Evolutionary conservation across 2,113 vertebrate species (phyloP).

Genomic region (Chitala chitala): DNA sequence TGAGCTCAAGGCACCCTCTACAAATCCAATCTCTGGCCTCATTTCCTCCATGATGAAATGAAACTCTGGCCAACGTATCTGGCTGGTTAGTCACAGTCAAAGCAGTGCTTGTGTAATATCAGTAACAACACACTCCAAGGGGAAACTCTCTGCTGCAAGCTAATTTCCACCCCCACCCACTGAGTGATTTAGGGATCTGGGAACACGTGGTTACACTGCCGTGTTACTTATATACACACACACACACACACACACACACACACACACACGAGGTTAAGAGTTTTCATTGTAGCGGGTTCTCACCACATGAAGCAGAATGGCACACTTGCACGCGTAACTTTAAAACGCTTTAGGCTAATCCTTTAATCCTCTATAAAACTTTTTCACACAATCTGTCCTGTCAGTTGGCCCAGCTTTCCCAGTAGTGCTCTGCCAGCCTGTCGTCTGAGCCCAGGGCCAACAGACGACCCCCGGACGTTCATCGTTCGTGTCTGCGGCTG

Average conservation of each 20-base stretch:
- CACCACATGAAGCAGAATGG: neutral
- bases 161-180: neutral
- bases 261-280: neutral
- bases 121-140: too few species aligned
- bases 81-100: too few species aligned
- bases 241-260: neutral
- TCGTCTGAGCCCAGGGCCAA: neutral
- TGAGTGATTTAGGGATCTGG: neutral
- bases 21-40: too few species aligned
- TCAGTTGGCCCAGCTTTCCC: neutral
- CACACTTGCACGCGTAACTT: neutral
- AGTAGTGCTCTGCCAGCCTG: neutral
- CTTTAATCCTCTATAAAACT: slow-evolving; percentile 23
- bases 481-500: too few species aligned
- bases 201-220: neutral
- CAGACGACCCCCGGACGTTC: too few species aligned
- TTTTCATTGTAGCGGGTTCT: neutral
- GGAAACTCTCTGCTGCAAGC: too few species aligned
- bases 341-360: slow-evolving; percentile 12
- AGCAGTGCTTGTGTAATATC: too few species aligned
- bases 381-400: slow-evolving; percentile 12
- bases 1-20: too few species aligned
- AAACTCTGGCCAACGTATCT: too few species aligned
- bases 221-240: neutral
- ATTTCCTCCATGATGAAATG: too few species aligned